Conservation (phyloP, 1,140 invertebrate genomes). For the Campodea augens region DNA sequence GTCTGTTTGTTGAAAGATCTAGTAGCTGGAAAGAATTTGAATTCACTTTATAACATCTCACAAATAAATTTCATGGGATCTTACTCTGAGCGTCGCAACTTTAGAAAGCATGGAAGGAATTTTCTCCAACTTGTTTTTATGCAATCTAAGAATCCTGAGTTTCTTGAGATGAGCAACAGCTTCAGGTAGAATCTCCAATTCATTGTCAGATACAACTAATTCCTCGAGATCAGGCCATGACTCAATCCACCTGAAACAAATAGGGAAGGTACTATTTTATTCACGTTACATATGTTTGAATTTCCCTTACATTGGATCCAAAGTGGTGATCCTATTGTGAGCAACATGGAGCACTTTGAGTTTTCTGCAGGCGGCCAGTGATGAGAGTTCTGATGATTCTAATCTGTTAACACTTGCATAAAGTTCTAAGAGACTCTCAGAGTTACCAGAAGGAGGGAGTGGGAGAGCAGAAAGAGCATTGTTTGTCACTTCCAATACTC, state of each 20-base stretch:
- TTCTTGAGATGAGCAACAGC: slow-evolving; percentile 48
- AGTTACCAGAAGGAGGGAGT: background rate
- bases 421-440: slow-evolving; percentile 23
- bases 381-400: slow-evolving; percentile 44
- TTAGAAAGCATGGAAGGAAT: slow-evolving; percentile 53
- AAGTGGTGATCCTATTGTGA: slow-evolving; percentile 49
- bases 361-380: slow-evolving; percentile 39
- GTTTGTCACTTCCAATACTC: slow-evolving; percentile 53
- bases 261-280: no score
- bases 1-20: slow-evolving; percentile 64
- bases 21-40: slow-evolving; percentile 36
- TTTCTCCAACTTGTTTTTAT: slow-evolving; percentile 57
- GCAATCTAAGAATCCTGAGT: slow-evolving; percentile 51
- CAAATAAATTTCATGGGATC: background rate
- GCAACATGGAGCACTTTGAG: slow-evolving; percentile 51
- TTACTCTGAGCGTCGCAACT: slow-evolving; percentile 44
- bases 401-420: slow-evolving; percentile 59
- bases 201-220: slow-evolving; percentile 61
- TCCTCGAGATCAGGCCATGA: slow-evolving; percentile 61
- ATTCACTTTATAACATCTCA: no score
- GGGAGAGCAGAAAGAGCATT: slow-evolving; percentile 26
- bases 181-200: slow-evolving; percentile 51
- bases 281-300: no score
- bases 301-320: slow-evolving; percentile 41
- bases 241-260: slow-evolving; percentile 35